A percentile compares a stretch with the other conserved stretches of the same genome.
phyloP scores from a whole-genome alignment of 1,140 invertebrate species.

The Polypedilum vanderplanki region DNA sequence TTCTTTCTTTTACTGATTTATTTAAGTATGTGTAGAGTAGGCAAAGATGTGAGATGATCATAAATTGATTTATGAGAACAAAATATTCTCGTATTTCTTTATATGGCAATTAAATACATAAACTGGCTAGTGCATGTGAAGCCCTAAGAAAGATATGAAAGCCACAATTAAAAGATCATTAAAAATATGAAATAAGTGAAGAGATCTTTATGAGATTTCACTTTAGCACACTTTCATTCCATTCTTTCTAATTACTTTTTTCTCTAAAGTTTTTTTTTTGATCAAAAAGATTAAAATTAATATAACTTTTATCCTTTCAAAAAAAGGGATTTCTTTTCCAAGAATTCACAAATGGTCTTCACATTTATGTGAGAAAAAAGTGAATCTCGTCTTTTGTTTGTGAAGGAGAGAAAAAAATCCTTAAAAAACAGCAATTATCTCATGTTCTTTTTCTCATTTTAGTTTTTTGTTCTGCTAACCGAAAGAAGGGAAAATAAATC shows the following conservation, averaged over 20 bases:
- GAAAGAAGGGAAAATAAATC: slow-evolving; percentile 3
- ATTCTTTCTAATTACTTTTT: not conserved
- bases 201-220: slow-evolving; percentile 23
- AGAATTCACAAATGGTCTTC: not conserved
- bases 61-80: slow-evolving; percentile 19
- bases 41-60: not conserved
- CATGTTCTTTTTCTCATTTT: not conserved
- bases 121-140: not conserved
- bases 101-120: not conserved
- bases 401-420: not conserved
- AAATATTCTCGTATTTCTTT: not conserved
- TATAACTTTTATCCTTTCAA: no score
- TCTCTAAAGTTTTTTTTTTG: not conserved
- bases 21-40: not conserved
- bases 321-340: not conserved
- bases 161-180: slow-evolving; percentile 26
- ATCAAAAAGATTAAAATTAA: no score
- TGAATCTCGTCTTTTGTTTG: no score
- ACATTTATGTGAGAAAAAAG: not conserved
- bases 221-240: not conserved
- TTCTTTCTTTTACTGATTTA: not conserved
- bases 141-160: not conserved
- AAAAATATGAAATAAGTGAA: not conserved
- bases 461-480: not conserved
- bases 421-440: slow-evolving; percentile 9